Conservation (phyloP, 2,113 vertebrate genomes). For the Cheirogaleus medius region DNA sequence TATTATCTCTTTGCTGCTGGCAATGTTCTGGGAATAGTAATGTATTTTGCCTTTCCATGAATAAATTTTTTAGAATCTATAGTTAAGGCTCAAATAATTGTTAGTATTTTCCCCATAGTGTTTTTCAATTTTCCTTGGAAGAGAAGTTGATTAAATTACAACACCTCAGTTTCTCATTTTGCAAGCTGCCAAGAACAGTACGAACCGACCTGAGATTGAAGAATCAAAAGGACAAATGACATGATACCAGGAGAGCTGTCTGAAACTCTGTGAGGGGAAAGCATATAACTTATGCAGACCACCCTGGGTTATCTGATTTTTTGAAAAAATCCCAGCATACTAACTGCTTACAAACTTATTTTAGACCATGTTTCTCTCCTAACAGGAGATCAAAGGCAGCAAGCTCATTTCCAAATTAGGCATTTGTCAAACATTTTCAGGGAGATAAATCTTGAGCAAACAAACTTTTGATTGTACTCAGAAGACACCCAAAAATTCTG, state of each 20-base stretch:
- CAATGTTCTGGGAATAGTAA: slow-evolving; percentile 18
- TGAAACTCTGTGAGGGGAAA: neutral
- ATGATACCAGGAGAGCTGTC: neutral
- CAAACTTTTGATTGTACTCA: neutral
- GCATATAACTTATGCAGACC: neutral
- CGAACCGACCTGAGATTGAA: neutral
- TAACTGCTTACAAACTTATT: neutral
- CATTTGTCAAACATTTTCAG: slow-evolving; percentile 27
- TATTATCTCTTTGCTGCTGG: slow-evolving; percentile 26
- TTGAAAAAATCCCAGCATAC: neutral
- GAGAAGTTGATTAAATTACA: neutral
- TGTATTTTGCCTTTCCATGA: slow-evolving; percentile 3
- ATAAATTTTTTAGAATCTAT: slow-evolving; percentile 34
- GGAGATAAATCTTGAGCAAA: neutral
- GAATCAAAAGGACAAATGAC: neutral
- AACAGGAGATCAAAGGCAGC: neutral
- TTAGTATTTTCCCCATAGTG: neutral
- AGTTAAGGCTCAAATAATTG: neutral
- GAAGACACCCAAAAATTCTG: neutral
- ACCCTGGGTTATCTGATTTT: neutral
- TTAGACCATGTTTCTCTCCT: neutral
- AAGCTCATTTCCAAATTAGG: neutral
- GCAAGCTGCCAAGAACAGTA: neutral
- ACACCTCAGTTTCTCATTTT: slow-evolving; percentile 4
- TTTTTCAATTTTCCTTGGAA: neutral